These are phyloP conservation scores for Mormyrus hasselquistii DNA, from an alignment of 2,797 vertebrate species.

Conservation along the genomic window DNA sequence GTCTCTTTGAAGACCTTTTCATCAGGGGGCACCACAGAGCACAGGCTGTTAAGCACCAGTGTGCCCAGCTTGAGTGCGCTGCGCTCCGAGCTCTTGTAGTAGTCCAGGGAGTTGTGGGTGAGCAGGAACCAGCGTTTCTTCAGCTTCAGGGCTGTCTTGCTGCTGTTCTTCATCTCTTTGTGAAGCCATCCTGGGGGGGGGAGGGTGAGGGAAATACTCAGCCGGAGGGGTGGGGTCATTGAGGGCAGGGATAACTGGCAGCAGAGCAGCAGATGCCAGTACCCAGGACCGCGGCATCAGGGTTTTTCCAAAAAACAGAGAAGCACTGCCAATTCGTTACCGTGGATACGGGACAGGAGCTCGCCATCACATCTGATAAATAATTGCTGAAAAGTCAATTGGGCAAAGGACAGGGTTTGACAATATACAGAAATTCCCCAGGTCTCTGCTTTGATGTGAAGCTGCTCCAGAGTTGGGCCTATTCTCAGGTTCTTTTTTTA, in stretches of 20 bases:
- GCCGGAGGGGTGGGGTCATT: neutral
- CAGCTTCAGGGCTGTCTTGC: slow-evolving; percentile 74
- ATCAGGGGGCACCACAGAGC: slow-evolving; percentile 83
- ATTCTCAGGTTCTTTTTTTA: neutral
- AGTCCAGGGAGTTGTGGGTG: slow-evolving; percentile 93
- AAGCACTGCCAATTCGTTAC: neutral
- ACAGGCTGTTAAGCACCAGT: slow-evolving; percentile 89
- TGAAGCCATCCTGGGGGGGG: slow-evolving; percentile 82
- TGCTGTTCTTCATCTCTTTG: slow-evolving; percentile 88
- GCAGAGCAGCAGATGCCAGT: neutral
- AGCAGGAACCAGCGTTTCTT: slow-evolving; percentile 98
- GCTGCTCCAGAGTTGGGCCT: neutral
- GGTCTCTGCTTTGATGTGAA: neutral
- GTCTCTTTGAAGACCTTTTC: slow-evolving; percentile 92
- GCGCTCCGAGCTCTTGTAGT: slow-evolving; percentile 92
- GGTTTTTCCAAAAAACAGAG: neutral
- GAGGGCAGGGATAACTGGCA: neutral
- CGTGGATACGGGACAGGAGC: neutral
- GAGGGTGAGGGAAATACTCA: neutral
- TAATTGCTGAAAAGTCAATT: neutral
- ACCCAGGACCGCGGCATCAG: neutral
- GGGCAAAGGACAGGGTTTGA: neutral
- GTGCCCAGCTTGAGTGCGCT: slow-evolving; percentile 85
- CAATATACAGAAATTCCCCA: neutral
- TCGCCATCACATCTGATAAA: neutral